Percentiles rank a stretch among this genome's conserved stretches.
Conservation (phyloP, 2,797 vertebrate genomes). For the Pantherophis alleghaniensis region DNA sequence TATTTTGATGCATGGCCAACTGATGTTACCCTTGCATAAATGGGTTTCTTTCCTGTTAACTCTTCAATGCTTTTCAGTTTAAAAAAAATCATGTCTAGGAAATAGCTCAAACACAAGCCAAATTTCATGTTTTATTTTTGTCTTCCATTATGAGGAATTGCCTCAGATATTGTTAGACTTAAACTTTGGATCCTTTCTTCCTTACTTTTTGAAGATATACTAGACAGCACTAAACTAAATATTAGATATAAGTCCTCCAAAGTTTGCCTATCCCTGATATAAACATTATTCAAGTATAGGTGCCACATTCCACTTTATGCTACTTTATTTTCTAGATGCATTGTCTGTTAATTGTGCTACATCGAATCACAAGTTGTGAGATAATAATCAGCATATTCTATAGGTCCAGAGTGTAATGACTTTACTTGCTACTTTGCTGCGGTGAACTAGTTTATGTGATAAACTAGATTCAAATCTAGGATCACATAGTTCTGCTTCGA, state of each 20-base stretch:
- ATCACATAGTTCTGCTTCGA: neutral
- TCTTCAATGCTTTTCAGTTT: conserved; percentile 37
- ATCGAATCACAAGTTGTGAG: neutral
- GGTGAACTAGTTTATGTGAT: neutral
- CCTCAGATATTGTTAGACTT: neutral
- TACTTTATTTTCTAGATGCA: neutral
- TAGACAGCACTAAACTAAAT: neutral
- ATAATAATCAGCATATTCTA: neutral
- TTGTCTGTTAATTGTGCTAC: neutral
- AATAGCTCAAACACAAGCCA: neutral
- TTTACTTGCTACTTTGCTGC: neutral
- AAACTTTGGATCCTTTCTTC: neutral
- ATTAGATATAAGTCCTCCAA: neutral
- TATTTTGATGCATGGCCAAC: conserved; percentile 51
- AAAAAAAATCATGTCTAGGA: neutral
- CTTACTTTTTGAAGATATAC: neutral
- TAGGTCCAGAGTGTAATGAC: neutral
- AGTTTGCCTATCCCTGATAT: neutral
- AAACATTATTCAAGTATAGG: neutral
- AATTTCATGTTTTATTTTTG: neutral
- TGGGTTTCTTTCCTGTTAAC: conserved; percentile 50
- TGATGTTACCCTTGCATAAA: conserved; percentile 43
- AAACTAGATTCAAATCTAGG: neutral
- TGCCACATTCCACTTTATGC: neutral
- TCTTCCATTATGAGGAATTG: neutral